Evolutionary conservation across 30 jellyfish, hydroid and myxozoan genomes (phyloP).

Genomic region (Pelagia noctiluca): DNA sequence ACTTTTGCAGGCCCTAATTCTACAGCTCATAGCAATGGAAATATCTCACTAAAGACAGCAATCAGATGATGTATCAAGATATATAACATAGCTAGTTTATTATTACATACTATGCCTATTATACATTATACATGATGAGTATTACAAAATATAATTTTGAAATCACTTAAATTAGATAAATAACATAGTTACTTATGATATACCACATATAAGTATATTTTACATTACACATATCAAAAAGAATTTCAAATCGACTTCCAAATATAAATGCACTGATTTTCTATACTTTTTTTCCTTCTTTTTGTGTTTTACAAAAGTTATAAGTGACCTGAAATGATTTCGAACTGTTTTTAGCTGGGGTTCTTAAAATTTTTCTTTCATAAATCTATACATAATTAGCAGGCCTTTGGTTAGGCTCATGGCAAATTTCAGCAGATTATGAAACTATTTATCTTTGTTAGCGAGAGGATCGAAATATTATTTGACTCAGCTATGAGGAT

Average conservation of each 20-base stretch:
- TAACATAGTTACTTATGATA: background rate
- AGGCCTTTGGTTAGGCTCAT: background rate
- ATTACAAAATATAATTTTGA: background rate
- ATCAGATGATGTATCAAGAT: background rate
- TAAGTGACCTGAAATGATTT: background rate
- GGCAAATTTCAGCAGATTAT: background rate
- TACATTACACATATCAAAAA: no score
- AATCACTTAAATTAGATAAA: background rate
- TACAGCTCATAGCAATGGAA: background rate
- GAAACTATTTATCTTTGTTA: background rate
- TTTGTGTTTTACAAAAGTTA: no score
- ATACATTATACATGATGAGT: background rate
- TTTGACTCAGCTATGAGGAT: background rate
- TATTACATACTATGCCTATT: background rate
- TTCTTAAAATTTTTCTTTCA: no score
- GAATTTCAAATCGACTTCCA: no score
- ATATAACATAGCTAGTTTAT: background rate
- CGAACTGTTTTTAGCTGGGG: no score
- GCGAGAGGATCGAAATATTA: background rate
- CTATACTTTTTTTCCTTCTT: no score
- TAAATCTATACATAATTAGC: background rate
- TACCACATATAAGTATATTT: background rate
- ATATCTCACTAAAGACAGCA: slow-evolving; percentile 4
- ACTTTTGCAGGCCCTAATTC: no score
- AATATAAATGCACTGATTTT: no score